Evolutionary conservation across 2,113 vertebrate species (phyloP).

Genomic region (Agelaius tricolor): DNA sequence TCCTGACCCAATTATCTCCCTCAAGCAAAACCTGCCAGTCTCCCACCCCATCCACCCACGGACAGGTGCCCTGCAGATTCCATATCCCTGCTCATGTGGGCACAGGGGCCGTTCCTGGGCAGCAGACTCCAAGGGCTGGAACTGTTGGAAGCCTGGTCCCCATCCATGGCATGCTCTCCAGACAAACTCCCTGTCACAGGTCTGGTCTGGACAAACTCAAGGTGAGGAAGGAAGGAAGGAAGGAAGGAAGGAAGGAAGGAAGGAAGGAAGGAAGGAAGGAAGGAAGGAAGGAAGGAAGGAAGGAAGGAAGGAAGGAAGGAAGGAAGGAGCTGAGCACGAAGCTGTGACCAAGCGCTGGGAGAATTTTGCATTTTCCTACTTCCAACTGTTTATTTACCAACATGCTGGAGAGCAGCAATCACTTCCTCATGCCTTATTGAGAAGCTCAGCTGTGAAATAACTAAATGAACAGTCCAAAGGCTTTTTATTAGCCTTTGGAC

Average conservation of each 20-base stretch:
- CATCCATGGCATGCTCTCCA: rapidly evolving
- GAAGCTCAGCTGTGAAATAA: constrained; percentile 66
- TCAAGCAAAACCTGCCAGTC: neutral
- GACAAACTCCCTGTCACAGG: neutral
- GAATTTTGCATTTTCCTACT: neutral
- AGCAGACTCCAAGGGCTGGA: neutral
- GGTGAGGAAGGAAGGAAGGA: neutral
- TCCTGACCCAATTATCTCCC: neutral
- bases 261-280: no score
- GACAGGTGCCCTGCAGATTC: neutral
- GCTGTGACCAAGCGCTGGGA: neutral
- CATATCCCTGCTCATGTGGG: neutral
- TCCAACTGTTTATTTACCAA: constrained; percentile 47
- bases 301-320: neutral
- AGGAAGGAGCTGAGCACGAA: neutral
- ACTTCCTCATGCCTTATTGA: constrained; percentile 49
- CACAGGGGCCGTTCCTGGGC: neutral
- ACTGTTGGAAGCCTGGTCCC: neutral
- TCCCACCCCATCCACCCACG: neutral
- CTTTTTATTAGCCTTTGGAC: constrained; percentile 67
- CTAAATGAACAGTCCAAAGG: constrained; percentile 47
- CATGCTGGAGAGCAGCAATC: neutral
- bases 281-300: no score
- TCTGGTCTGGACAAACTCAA: neutral
- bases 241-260: no score